Conservation (phyloP, 2,797 vertebrate species). For the Arremon brunneinucha region DNA sequence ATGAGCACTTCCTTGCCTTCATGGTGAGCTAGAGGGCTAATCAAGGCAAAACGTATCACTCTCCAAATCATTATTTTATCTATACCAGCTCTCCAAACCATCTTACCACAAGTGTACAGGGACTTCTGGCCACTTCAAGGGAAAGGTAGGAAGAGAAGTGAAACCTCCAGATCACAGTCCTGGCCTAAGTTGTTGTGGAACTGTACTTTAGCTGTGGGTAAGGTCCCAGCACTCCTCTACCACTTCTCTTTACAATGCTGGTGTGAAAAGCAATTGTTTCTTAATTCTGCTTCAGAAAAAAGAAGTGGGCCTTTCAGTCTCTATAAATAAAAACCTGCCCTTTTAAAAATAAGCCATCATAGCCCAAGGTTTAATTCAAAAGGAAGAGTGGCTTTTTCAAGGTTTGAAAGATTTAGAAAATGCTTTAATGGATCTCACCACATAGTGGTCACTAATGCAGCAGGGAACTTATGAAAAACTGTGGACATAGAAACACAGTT, state of each 20-base stretch:
- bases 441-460: neutral
- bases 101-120: neutral
- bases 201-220: neutral
- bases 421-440: neutral
- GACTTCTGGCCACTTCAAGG: accelerated
- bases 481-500: neutral
- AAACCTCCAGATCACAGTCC: neutral
- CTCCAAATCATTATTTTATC: neutral
- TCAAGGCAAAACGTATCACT: neutral
- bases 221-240: neutral
- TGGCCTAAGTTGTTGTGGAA: neutral
- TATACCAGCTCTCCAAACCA: neutral
- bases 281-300: conserved; percentile 21
- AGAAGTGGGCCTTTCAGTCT: neutral
- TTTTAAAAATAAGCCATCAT: neutral
- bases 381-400: neutral
- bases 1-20: neutral
- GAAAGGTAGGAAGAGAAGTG: neutral
- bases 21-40: neutral
- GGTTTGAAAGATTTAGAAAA: neutral
- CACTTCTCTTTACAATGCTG: neutral
- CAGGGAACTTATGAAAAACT: neutral
- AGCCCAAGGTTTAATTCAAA: neutral
- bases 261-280: neutral
- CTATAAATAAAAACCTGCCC: neutral